Evolutionary conservation across 2,113 vertebrate genomes (phyloP).

Genomic region (Panthera leo): DNA sequence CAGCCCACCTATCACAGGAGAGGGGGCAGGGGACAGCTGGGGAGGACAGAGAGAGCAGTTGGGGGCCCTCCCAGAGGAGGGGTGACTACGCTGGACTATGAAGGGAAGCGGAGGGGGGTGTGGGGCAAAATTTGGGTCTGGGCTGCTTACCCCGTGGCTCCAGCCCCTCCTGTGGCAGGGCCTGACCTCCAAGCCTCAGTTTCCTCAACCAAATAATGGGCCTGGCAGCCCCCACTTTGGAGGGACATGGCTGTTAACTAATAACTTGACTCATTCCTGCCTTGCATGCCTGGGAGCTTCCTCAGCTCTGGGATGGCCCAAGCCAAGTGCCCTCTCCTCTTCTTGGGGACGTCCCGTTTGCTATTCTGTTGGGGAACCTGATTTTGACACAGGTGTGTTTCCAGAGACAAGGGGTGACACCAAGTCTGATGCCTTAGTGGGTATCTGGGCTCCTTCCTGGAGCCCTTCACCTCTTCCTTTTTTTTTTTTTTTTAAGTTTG

Average conservation of each 20-base stretch:
- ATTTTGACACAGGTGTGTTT: not conserved
- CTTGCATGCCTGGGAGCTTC: not conserved
- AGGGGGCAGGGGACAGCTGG: not conserved
- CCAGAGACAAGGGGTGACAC: not conserved
- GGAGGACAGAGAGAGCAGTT: not conserved
- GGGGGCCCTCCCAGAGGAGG: not conserved
- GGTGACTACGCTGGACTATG: accelerated
- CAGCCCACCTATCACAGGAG: not conserved
- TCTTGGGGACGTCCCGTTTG: not conserved
- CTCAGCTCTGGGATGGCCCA: not conserved
- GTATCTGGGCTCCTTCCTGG: not conserved
- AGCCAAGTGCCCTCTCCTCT: not conserved
- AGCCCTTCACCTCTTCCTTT: not conserved
- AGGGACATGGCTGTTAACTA: not conserved
- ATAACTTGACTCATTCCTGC: too few relatives aligned
- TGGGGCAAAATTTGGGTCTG: not conserved
- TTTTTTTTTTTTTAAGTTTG: too few relatives aligned
- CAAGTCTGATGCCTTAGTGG: not conserved
- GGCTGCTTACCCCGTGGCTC: not conserved
- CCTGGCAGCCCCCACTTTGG: not conserved
- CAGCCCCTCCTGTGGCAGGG: not conserved
- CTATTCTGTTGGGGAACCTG: not conserved
- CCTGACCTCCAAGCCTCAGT: not conserved
- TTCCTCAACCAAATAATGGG: not conserved
- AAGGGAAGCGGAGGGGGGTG: accelerated